A percentile compares a stretch with the other conserved stretches of the same genome.
These are phyloP conservation scores for Cryptocephalus primarius DNA, from an alignment of 2,888 invertebrate genomes.

Conservation along the genomic window DNA sequence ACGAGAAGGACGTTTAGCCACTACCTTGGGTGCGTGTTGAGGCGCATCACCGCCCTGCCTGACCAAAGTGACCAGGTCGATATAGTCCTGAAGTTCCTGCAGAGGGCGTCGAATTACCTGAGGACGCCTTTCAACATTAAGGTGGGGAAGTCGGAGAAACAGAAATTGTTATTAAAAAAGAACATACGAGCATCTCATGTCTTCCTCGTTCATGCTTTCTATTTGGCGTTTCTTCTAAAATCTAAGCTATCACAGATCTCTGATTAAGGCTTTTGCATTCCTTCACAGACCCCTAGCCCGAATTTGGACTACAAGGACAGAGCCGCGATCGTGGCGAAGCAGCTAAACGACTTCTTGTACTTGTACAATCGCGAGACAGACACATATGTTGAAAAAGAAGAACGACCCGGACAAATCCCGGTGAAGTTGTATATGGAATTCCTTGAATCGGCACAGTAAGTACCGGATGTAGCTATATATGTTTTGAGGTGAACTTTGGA, in stretches of 20 bases:
- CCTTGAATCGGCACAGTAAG: conserved; percentile 47
- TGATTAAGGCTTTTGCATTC: not conserved
- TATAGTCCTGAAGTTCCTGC: conserved; percentile 65
- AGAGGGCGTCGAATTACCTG: conserved; percentile 58
- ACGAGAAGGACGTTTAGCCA: conserved; percentile 67
- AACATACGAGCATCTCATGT: too few species aligned
- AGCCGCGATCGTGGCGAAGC: conserved; percentile 74
- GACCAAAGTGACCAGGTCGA: conserved; percentile 50
- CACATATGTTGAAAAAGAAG: conserved; percentile 59
- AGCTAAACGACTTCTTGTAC: conserved; percentile 74
- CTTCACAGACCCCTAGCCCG: conserved; percentile 52
- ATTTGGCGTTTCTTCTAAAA: too few species aligned
- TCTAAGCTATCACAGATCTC: not conserved
- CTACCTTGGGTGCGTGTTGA: conserved; percentile 63
- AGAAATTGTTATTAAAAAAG: too few species aligned
- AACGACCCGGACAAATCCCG: conserved; percentile 48
- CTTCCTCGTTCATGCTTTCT: too few species aligned
- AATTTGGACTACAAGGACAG: conserved; percentile 70
- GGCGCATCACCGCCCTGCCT: conserved; percentile 48
- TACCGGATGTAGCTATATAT: conserved; percentile 5
- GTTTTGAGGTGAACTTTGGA: not conserved
- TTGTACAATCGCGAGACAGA: conserved; percentile 76
- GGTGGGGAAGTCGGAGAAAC: conserved; percentile 27
- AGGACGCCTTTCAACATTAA: conserved; percentile 57
- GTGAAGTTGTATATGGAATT: conserved; percentile 48